Conservation (phyloP, 2,113 vertebrate genomes). For the Chionis minor region DNA sequence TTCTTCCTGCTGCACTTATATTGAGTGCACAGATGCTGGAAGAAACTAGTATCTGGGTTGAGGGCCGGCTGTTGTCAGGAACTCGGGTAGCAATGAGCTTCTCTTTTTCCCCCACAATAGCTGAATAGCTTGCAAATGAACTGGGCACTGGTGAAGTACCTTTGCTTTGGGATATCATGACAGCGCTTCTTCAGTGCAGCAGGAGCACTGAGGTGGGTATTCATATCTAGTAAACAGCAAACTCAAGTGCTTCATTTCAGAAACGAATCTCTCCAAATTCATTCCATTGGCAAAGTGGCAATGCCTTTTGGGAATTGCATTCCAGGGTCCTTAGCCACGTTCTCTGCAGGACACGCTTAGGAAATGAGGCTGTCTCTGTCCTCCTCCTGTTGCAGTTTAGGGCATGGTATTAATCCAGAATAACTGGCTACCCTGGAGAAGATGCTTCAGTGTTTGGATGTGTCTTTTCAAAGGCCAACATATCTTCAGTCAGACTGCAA, state of each 20-base stretch:
- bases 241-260: not conserved
- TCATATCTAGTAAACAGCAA: not conserved
- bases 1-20: not conserved
- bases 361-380: not conserved
- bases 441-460: not conserved
- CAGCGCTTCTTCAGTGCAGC: not conserved
- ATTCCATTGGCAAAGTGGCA: not conserved
- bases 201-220: not conserved
- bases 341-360: not conserved
- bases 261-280: not conserved
- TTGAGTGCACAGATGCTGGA: not conserved
- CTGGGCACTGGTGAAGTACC: not conserved
- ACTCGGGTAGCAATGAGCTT: not conserved
- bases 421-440: not conserved
- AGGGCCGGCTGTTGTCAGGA: not conserved
- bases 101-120: not conserved
- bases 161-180: rapidly evolving
- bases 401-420: not conserved
- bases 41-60: not conserved
- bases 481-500: not conserved
- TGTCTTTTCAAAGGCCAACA: not conserved
- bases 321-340: not conserved
- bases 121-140: not conserved
- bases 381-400: not conserved
- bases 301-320: not conserved